Evolutionary conservation across 2,113 vertebrate species (phyloP).

Genomic region (Gambusia holbrooki): DNA sequence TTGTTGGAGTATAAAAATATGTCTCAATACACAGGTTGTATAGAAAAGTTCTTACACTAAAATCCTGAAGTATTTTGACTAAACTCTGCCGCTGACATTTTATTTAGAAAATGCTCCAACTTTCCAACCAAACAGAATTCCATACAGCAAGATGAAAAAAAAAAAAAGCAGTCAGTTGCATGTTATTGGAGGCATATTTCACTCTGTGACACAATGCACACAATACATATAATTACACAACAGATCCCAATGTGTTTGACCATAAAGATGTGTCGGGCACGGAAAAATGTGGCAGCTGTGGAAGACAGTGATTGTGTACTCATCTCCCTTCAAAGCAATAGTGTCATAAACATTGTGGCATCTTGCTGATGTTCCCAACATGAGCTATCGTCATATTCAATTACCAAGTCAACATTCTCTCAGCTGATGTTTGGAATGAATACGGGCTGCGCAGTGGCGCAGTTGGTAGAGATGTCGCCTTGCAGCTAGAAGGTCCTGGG

Average conservation of each 20-base stretch:
- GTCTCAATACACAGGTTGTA: background rate
- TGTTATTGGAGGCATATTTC: constrained; percentile 19
- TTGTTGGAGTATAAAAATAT: background rate
- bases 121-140: background rate
- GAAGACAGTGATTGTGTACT: constrained; percentile 68
- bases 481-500: no score
- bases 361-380: constrained; percentile 71
- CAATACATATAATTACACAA: constrained; percentile 33
- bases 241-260: constrained; percentile 42
- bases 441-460: background rate
- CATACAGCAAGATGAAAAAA: background rate
- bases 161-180: background rate
- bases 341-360: constrained; percentile 73
- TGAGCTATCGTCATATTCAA: constrained; percentile 65
- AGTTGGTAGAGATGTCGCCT: no score
- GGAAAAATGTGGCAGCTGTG: constrained; percentile 55
- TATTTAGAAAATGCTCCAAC: background rate
- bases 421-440: constrained; percentile 53
- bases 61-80: background rate
- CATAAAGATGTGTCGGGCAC: constrained; percentile 40
- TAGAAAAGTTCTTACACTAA: no score
- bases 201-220: constrained; percentile 21
- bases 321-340: constrained; percentile 67
- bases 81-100: background rate
- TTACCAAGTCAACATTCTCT: constrained; percentile 66